Base-by-base conservation (phyloP, 2,113 vertebrate genomes). In the Gopherus flavomarginatus region DNA sequence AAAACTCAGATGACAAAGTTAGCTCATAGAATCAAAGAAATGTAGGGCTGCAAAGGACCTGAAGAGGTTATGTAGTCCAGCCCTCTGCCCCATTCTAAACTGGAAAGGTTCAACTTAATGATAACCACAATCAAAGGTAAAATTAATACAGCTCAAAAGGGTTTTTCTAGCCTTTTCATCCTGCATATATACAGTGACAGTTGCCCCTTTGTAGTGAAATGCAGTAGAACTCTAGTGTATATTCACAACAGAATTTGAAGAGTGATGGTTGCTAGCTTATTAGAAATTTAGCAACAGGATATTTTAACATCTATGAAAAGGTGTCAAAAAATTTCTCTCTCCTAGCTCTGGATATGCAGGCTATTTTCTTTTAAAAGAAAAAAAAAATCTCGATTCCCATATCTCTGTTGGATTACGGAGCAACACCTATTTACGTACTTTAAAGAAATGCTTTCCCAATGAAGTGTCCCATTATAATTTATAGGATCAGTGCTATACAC, bases 171-270 rank as follows among this genome's bases (percentile, higher is more conserved):
- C 8, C 16, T 2, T 35, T 59, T 77, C 10, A 26, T 44, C 49
- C 87, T 44, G 56, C 31, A 92, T 93, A 77, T n/a, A 94, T 65
- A 42, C 47, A 81, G 81, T 17, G 31, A 83, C 8, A 92, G 35
- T 85, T 49, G 86, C 42, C 54, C 13, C 21, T 83, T 80, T 27
- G 11, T 35, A 91, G 14, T 11, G 2, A 90, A 78, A 88, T 35
- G 38, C 86, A 75, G 6, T 22, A 85, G 94, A 96, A 90, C 87
- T 81, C 27, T 65, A 81, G 82, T 21, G 90, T 26, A 88, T 92
- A 72, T 4, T 8, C 26, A 59, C 84, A 81, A 19, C 8, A 88
- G 16, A 6, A 72, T 52, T 85, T 79, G 85, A 93, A 88, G 65
- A 90, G 50, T 42, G 81, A 79, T 22, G 9, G 57, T 42, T 21